Evolutionary conservation across 1,140 invertebrate genomes (phyloP).

Genomic region (Ceratina australensis): DNA sequence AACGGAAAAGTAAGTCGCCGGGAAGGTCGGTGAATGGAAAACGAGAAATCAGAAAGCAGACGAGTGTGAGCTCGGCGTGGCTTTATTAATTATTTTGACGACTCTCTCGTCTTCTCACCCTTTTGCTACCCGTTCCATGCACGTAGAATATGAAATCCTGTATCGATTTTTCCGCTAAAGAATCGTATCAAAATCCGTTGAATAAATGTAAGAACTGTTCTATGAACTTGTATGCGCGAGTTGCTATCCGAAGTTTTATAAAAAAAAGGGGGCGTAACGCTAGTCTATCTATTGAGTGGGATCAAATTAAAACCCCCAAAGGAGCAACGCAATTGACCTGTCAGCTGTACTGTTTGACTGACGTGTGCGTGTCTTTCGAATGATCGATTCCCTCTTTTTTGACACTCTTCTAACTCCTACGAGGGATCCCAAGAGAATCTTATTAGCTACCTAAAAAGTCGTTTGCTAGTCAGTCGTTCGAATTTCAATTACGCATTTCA

Average conservation of each 20-base stretch:
- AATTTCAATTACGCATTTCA: too few species aligned
- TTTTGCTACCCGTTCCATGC: constrained; percentile 16
- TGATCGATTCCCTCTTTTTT: constrained; percentile 57
- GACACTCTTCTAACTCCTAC: neutral
- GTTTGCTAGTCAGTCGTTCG: too few species aligned
- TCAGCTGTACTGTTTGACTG: constrained; percentile 43
- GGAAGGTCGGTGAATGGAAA: constrained; percentile 57
- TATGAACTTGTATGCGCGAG: constrained; percentile 1
- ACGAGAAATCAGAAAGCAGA: constrained; percentile 56
- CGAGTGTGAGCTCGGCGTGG: constrained; percentile 44
- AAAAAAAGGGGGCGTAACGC: constrained; percentile 19
- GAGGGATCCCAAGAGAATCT: too few species aligned
- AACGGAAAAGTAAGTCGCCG: constrained; percentile 63
- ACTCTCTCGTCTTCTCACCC: constrained; percentile 27
- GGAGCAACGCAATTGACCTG: constrained; percentile 27
- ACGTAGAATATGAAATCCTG: constrained; percentile 1
- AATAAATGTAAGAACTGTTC: neutral
- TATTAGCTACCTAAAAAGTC: too few species aligned
- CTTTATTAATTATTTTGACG: constrained; percentile 68
- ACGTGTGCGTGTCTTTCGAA: constrained; percentile 57
- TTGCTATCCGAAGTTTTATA: too few species aligned
- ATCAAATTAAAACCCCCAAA: constrained; percentile 62
- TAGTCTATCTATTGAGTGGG: constrained; percentile 41
- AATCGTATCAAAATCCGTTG: neutral
- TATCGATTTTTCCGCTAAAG: constrained; percentile 3